Base-by-base conservation (phyloP, 2,113 vertebrate genomes). In the Lonchura striata region DNA sequence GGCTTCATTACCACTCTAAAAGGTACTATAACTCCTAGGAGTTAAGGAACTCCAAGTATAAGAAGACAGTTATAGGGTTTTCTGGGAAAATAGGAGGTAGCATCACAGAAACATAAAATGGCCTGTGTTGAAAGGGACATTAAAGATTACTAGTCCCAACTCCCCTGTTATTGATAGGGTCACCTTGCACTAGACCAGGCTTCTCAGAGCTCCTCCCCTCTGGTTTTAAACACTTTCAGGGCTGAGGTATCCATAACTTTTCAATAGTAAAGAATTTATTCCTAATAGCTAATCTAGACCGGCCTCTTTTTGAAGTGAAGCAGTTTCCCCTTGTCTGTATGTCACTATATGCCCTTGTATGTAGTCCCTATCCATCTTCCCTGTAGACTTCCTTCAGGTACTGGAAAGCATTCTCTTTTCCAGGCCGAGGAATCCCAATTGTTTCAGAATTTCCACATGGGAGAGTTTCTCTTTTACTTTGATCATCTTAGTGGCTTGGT, bases 371-470 rank as follows among this genome's bases (percentile, higher is more conserved):
- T 81, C 15, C 15, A 17, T 39, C 44, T 30, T 57, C 44, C 13
- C 24, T n/a, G 9, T 16, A 37, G 22, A 5, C 8, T 44, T 10
- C 27, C 19, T 59, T 30, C 33, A 74, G 13, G 15, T 52, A 13
- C 10, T 74, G 44, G 8, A 25, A 66, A 50, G 6, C 1, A 1
- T 28, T 50, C 7, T 72, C 10, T 50, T 46, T 37, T 52, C 13
- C 13, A n/a, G 33, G 23, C 14, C 39, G 33, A 52, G 25, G 3
- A 39, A 53, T 24, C 6, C 9, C 19, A 60, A 3, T 41, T 12
- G 2, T 59, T 7, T 46, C 17, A 53, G 13, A 20, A 33, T n/a
- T 52, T 66, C 16, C 20, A 10, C 0, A 0, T 33, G 18, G 23
- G 4, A 66, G 7, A 74, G 2, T 4, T 33, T 18, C 10, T 59